Evolutionary conservation across 2,888 invertebrate species (phyloP), one percentile per base, ranked within the genome.

Genomic region (Spatulosminthurus flaviceps): DNA sequence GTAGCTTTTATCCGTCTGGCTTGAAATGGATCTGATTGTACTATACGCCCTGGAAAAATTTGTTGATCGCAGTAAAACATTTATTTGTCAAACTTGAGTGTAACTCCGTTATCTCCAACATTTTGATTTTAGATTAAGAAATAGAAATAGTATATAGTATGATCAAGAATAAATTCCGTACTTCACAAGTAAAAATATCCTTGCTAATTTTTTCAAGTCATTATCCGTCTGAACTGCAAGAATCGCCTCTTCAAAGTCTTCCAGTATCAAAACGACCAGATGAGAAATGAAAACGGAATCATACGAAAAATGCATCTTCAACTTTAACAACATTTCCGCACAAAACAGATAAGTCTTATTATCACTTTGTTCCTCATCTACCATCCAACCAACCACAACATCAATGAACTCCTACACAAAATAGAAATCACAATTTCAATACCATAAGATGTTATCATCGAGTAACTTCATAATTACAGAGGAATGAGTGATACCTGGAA

Each of bases 361-460:
- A 41, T 78, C 81, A 24, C 21, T 22, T 41, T 78, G 73, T 7
- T 78, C 78, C 24, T 64, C 71, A 43, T 80, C 80, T 16, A 84
- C 81, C 82, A 85, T 81, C 85, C 85, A 85, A 19, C 85, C 85
- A 70, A 85, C 81, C 2, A 84, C 82, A 69, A 85, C 77, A 69
- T 85, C 85, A 13, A 83, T 82, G 69, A 85, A 85, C 74, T 85
- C 84, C 80, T 84, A n/a, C n/a, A n/a, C n/a, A n/a, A n/a, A n/a
- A n/a, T n/a, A n/a, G n/a, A n/a, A n/a, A n/a, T n/a, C n/a, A n/a
- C n/a, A n/a, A n/a, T n/a, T n/a, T n/a, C n/a, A n/a, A n/a, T n/a
- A n/a, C n/a, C n/a, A n/a, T n/a, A n/a, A n/a, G n/a, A n/a, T n/a
- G n/a, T n/a, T n/a, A n/a, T n/a, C n/a, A n/a, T n/a, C n/a, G n/a